A percentile compares a stretch with the other conserved stretches of the same genome.
These are phyloP conservation scores for Tetramorium simillimum DNA, from an alignment of 1,140 invertebrate species.

Conservation along the genomic window DNA sequence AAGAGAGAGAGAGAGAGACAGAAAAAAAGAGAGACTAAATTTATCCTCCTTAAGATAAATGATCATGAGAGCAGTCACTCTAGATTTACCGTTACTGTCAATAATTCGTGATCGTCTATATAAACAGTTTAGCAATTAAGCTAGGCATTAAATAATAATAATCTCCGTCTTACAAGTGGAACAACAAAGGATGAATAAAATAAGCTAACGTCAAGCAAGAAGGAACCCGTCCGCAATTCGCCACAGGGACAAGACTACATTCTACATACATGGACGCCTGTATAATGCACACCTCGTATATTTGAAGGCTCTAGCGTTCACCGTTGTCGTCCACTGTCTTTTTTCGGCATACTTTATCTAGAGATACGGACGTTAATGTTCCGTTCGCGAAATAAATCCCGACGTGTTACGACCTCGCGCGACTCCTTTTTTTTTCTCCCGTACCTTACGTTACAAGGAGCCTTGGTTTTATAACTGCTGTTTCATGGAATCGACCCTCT, in stretches of 20 bases:
- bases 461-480: slow-evolving; percentile 47
- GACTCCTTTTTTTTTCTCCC: not conserved
- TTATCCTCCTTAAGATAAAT: slow-evolving; percentile 7
- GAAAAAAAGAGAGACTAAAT: not conserved
- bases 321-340: slow-evolving; percentile 15
- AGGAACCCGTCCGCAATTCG: not conserved
- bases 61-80: not conserved
- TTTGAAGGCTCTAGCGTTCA: slow-evolving; percentile 15
- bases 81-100: not conserved
- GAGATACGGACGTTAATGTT: slow-evolving; percentile 48
- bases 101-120: not conserved
- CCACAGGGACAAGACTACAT: not conserved
- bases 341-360: slow-evolving; percentile 43
- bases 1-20: not conserved
- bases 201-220: not conserved
- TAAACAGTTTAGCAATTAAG: not conserved
- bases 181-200: not conserved
- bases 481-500: slow-evolving; percentile 50
- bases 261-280: not conserved
- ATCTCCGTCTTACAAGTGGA: not conserved
- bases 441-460: not conserved
- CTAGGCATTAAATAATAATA: not conserved
- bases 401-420: slow-evolving; percentile 37
- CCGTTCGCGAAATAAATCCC: slow-evolving; percentile 49
- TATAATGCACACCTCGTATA: slow-evolving; percentile 4